Evolutionary conservation across 2,888 invertebrate genomes (phyloP), one percentile per base, ranked within the genome.

Genomic region (Pyrrhia umbra): DNA sequence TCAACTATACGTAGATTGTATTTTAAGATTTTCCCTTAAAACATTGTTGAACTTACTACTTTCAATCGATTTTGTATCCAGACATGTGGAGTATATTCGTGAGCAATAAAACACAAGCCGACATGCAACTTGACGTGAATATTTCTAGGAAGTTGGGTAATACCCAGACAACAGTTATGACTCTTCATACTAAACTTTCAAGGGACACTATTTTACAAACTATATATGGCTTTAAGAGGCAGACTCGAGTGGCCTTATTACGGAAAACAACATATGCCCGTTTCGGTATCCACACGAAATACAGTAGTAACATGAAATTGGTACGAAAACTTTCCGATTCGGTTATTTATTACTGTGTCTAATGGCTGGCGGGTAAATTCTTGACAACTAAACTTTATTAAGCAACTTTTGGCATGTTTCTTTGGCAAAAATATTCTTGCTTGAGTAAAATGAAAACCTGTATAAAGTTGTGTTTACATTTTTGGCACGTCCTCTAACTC

Each of bases 91-190:
- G 30, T 20, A 23, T 56, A 43, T 52, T 56, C 21, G 47, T 50
- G 50, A 20, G 34, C 20, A 55, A 68, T 51, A 30, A 40, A 5
- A 27, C 6, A 25, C 25, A 49, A 30, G 42, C 13, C 47, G 61
- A 50, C 49, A 37, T 62, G 42, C 16, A 21, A 50, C 25, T 40
- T n/a, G n/a, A n/a, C 21, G 13, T 62, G 16, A 55, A 51, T 20
- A 6, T 64, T 75, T 64, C 60, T 75, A 34, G 51, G 75, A 64
- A 75, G 54, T 75, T 27, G 40, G 50, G 76, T 57, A 64, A 51
- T 45, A 27, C 16, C 21, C 42, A 23, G 13, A 13, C 54, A 30
- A 8, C 0, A 15, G 15, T 40, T 8, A 45, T 60, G 21, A 16
- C 2, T 39, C 49, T 20, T 25, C 6, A 25, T 50, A 4, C 4